Percentiles rank a stretch among this genome's conserved stretches.
Conservation (phyloP, 2,113 vertebrate species). For the Marmota flaviventris region DNA sequence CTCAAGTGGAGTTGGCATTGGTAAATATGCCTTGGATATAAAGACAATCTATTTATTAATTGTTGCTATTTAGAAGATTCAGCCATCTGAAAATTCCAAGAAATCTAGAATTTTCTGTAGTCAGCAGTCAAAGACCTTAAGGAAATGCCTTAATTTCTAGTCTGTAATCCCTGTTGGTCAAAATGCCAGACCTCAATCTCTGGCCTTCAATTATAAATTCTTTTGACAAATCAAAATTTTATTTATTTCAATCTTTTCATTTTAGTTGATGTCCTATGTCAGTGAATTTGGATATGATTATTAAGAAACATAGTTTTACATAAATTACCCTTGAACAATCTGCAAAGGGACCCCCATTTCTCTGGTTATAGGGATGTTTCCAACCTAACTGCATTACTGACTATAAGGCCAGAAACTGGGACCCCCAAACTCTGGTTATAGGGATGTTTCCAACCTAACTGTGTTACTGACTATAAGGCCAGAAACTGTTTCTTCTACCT, state of each 20-base stretch:
- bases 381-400: background rate
- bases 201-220: background rate
- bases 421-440: background rate
- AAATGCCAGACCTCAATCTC: slow-evolving; percentile 5
- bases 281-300: slow-evolving; percentile 53
- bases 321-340: background rate
- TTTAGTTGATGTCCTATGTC: background rate
- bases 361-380: background rate
- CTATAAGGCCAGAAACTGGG: background rate
- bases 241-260: slow-evolving; percentile 20
- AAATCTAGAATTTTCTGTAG: background rate
- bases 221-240: slow-evolving; percentile 5
- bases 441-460: background rate
- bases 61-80: background rate
- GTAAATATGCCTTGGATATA: background rate
- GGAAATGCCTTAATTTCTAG: slow-evolving; percentile 44
- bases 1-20: background rate
- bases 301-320: background rate
- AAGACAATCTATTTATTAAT: background rate
- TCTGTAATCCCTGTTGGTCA: background rate
- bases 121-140: slow-evolving; percentile 15
- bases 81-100: background rate
- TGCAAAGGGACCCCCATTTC: background rate
- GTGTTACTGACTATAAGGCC: background rate
- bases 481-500: background rate